Evolutionary conservation across 92 coral and sea anemone species (phyloP), one percentile per base, ranked within the genome.

Genomic region (Epizoanthus rinbou): DNA sequence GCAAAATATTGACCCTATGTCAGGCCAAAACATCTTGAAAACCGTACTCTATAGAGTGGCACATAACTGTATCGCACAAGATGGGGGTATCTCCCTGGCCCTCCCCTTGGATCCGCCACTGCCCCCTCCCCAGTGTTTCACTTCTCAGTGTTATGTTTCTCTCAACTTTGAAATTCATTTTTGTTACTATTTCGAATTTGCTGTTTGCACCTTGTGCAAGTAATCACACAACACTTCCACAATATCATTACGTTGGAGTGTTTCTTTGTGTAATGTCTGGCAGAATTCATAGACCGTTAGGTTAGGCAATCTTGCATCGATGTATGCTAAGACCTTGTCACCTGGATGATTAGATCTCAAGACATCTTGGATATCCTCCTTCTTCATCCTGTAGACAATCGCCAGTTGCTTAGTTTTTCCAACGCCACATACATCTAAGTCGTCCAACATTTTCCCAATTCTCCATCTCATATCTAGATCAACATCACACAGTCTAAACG

Each of bases 251-350:
- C 76, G 59, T 71, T 45, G 57, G 17, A 71, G 57, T 8, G 5
- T 3, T 31, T 66, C 18, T 31, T 57, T 17, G 3, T 71, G 76
- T 19, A 71, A 57, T 15, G 14, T 18, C 35, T 47, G 1, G 23
- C 76, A 71, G 59, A 71, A 71, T 47, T 43, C n/a, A 57, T 71
- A 71, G 59, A 71, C 59, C 3, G 76, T 71, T 47, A 19, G 18
- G 24, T 41, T 71, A 6, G 76, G 76, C 21, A 19, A 22, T 13
- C 3, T 71, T 19, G 76, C 6, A 18, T 45, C 11, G 28, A 71
- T 41, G 76, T 18, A 71, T 3, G 4, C 35, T 45, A 71, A 21
- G 58, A 71, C 76, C 52, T 43, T 11, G 2, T 71, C 76, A 23
- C 76, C 35, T 3, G 76, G 59, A 5, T 21, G n/a, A 4, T 16